phyloP scores from a whole-genome alignment of 2,797 vertebrate species.

The Anabacerthia variegaticeps region DNA sequence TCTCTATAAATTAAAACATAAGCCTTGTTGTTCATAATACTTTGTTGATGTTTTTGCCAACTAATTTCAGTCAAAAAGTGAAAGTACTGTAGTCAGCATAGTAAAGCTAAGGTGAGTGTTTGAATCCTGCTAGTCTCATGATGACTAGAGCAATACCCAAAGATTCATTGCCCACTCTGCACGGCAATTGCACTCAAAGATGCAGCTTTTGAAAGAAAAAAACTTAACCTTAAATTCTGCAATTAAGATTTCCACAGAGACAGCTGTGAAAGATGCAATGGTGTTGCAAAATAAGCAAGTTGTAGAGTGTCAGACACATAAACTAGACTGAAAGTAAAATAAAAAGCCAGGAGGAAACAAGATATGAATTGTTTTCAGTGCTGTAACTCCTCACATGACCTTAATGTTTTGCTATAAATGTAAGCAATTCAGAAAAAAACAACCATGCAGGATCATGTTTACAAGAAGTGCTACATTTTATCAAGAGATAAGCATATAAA shows the following conservation, averaged over 20 bases:
- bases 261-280: constrained; percentile 20
- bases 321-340: constrained; percentile 1
- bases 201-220: neutral
- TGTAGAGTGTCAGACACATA: neutral
- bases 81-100: neutral
- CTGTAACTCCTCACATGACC: neutral
- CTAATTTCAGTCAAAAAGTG: neutral
- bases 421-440: neutral
- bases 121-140: neutral
- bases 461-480: neutral
- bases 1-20: neutral
- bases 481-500: neutral
- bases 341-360: neutral
- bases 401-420: constrained; percentile 10
- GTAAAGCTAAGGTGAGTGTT: neutral
- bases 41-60: neutral
- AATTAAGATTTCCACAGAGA: constrained; percentile 46
- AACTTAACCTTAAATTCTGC: constrained; percentile 36
- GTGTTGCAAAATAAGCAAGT: constrained; percentile 28
- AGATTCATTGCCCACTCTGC: neutral
- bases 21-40: neutral
- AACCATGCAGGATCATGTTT: neutral
- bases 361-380: neutral
- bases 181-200: neutral
- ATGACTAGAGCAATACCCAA: neutral